Evolutionary conservation across 2,797 vertebrate genomes (phyloP).

Genomic region (Petrocephalus schoutedeni): DNA sequence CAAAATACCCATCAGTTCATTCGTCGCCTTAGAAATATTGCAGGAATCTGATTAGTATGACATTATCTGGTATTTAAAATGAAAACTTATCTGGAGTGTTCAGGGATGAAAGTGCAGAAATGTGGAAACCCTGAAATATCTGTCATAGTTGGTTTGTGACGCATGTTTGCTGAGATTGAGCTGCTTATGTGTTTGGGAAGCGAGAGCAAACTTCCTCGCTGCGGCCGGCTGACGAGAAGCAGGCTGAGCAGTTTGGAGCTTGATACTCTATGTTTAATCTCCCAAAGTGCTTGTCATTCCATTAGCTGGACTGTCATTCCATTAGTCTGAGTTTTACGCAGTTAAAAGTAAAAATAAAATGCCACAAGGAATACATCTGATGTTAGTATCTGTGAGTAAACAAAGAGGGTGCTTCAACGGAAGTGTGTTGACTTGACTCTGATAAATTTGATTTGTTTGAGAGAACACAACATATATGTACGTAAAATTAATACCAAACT

Average conservation of each 20-base stretch:
- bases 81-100: background rate
- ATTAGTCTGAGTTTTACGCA: background rate
- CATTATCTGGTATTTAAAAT: background rate
- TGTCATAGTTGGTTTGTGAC: background rate
- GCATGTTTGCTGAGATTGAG: background rate
- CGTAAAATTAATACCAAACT: background rate
- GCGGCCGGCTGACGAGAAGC: background rate
- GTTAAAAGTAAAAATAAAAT: background rate
- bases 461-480: background rate
- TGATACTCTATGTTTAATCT: background rate
- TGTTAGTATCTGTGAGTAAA: background rate
- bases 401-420: background rate
- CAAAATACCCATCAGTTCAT: background rate
- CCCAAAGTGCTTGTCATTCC: background rate
- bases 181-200: background rate
- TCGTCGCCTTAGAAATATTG: background rate
- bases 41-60: background rate
- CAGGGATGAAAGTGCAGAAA: background rate
- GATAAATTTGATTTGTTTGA: conserved; percentile 1
- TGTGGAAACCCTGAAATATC: background rate
- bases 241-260: background rate
- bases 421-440: background rate
- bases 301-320: background rate
- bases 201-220: background rate
- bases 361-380: background rate